Evolutionary conservation across 2,113 vertebrate species (phyloP).

Genomic region (Elgaria multicarinata): DNA sequence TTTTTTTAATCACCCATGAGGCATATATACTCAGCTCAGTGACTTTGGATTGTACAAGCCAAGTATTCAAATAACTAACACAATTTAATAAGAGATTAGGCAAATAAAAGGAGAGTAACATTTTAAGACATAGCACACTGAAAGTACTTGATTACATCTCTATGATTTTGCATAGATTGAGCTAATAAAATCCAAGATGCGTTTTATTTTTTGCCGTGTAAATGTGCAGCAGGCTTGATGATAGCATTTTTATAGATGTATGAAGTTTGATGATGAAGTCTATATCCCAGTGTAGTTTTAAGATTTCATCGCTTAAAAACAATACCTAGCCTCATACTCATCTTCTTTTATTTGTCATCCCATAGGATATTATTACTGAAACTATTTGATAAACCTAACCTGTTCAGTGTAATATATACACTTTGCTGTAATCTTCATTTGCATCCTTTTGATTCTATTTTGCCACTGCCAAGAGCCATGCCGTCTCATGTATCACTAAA

Average conservation of each 20-base stretch:
- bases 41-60: constrained; percentile 51
- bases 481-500: constrained; percentile 32
- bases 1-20: constrained; percentile 43
- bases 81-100: constrained; percentile 52
- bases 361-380: constrained; percentile 19
- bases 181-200: constrained; percentile 60
- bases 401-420: constrained; percentile 36
- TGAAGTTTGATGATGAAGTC: constrained; percentile 27
- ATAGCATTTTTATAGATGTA: constrained; percentile 51
- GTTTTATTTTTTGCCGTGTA: constrained; percentile 60
- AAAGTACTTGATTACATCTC: constrained; percentile 64
- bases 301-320: constrained; percentile 26
- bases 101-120: constrained; percentile 68
- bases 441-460: constrained; percentile 10
- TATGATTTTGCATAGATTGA: constrained; percentile 58
- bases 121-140: constrained; percentile 53
- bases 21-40: constrained; percentile 43
- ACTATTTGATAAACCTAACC: constrained; percentile 6
- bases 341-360: constrained; percentile 45
- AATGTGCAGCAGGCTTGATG: constrained; percentile 49
- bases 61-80: constrained; percentile 52
- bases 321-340: neutral
- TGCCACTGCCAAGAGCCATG: constrained; percentile 25
- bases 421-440: constrained; percentile 27
- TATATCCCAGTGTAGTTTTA: constrained; percentile 24